Percentiles rank a stretch among this genome's conserved stretches.
These are phyloP conservation scores for Psylliodes chrysocephalus DNA, from an alignment of 2,888 invertebrate genomes.

Conservation along the genomic window DNA sequence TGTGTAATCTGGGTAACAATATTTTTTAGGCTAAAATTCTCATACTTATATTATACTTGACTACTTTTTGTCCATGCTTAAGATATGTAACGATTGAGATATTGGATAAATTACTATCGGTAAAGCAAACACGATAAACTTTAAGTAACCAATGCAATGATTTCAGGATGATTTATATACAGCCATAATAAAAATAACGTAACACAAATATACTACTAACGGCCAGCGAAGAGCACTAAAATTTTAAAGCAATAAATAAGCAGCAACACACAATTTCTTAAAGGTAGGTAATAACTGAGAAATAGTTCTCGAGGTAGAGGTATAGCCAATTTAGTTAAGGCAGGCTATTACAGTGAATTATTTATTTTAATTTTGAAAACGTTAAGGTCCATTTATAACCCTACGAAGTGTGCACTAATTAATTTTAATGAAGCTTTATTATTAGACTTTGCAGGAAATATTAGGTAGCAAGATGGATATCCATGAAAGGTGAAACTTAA, in stretches of 20 bases:
- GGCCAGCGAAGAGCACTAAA: not conserved
- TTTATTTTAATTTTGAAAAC: slow-evolving; percentile 39
- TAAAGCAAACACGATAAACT: no score
- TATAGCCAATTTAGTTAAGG: slow-evolving; percentile 8
- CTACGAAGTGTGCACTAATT: slow-evolving; percentile 38
- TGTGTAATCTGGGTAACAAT: no score
- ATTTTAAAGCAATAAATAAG: not conserved
- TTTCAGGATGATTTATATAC: no score
- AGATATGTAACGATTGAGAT: no score
- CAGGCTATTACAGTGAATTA: slow-evolving; percentile 23
- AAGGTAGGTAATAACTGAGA: slow-evolving; percentile 8
- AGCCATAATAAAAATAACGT: no score
- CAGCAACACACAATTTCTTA: not conserved
- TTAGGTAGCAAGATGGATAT: slow-evolving; percentile 18
- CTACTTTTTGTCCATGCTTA: no score
- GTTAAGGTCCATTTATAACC: slow-evolving; percentile 37
- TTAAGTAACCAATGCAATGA: no score
- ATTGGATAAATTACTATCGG: no score
- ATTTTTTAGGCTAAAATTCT: no score
- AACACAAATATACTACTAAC: not conserved
- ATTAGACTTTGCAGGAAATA: slow-evolving; percentile 35
- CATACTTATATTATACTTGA: no score
- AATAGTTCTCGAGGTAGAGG: not conserved
- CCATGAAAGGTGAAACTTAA: slow-evolving; percentile 6
- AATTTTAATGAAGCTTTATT: slow-evolving; percentile 42